Evolutionary conservation across 2,888 invertebrate species (phyloP), one percentile per base, ranked within the genome.

Genomic region (Kryphioiulus occultus): DNA sequence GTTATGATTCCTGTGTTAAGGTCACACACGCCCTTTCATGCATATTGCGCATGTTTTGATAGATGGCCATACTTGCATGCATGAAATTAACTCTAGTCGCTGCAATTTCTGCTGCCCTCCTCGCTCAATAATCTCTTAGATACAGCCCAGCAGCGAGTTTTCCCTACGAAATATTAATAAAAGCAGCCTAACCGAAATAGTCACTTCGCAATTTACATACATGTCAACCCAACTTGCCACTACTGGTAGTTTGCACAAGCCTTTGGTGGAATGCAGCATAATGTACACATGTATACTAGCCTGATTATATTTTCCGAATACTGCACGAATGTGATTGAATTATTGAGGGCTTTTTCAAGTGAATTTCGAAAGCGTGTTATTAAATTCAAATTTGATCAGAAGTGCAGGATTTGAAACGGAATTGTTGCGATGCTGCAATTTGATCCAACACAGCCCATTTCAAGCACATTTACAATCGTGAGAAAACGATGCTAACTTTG

Each of bases 31-130:
- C 0, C 30, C 12, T 32, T 78, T 78, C 78, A 78, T 32, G 78
- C 78, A 78, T 78, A 32, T 78, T 78, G 78, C 30, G 17, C 26
- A 26, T 17, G 26, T 78, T 78, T 78, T 32, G 30, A 78, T 78
- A 78, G 78, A 78, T 78, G 78, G 78, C 30, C 30, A 78, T 78
- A 32, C 78, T 78, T 17, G 78, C 78, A 30, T 78, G 78, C 78
- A 78, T 78, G 78, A 78, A 78, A 78, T 78, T 78, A 78, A 78
- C 17, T 4, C 30, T 78, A 78, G 78, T 78, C 30, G 78, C 15
- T 30, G 78, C 78, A 78, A 78, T 78, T 30, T 78, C 30, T 78
- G 30, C 78, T 78, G 78, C 30, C 78, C 78, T 68, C 2, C 10
- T 30, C 30, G 78, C 78, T 78, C 78, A 78, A 78, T 78, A 78